Conservation (phyloP, 2,888 invertebrate species). For the Lathronympha strigana region DNA sequence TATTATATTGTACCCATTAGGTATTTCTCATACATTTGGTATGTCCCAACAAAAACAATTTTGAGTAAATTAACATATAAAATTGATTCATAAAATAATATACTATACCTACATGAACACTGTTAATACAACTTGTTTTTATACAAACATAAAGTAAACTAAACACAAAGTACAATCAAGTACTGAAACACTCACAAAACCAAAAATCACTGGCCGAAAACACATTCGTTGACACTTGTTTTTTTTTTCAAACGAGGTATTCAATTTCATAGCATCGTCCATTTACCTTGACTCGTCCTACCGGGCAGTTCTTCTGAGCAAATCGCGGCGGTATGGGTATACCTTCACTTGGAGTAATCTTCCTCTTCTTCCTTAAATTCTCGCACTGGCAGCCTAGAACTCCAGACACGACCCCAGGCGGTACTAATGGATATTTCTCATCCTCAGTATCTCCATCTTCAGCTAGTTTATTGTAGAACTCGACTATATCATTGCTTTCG, state of each 20-base stretch:
- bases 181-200: neutral
- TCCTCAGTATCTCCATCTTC: slow-evolving; percentile 1
- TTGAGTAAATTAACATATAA: neutral
- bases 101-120: neutral
- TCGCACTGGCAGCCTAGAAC: slow-evolving; percentile 24
- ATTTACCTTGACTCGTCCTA: slow-evolving; percentile 12
- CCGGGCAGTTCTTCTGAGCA: slow-evolving; percentile 17
- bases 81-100: neutral
- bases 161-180: neutral
- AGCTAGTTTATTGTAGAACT: slow-evolving; percentile 3
- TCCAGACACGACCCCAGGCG: slow-evolving; percentile 15
- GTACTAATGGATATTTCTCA: slow-evolving; percentile 11
- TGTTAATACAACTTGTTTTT: neutral
- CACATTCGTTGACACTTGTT: neutral
- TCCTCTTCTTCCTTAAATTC: slow-evolving; percentile 34
- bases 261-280: neutral
- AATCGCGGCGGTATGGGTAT: neutral
- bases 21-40: slow-evolving; percentile 4
- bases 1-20: neutral
- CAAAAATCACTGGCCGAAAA: slow-evolving; percentile 7
- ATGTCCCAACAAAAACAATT: neutral
- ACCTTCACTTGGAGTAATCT: slow-evolving; percentile 12
- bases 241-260: neutral
- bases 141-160: neutral
- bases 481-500: slow-evolving; percentile 25